Evolutionary conservation across 1,140 invertebrate genomes (phyloP).

Genomic region (Sitophilus oryzae): DNA sequence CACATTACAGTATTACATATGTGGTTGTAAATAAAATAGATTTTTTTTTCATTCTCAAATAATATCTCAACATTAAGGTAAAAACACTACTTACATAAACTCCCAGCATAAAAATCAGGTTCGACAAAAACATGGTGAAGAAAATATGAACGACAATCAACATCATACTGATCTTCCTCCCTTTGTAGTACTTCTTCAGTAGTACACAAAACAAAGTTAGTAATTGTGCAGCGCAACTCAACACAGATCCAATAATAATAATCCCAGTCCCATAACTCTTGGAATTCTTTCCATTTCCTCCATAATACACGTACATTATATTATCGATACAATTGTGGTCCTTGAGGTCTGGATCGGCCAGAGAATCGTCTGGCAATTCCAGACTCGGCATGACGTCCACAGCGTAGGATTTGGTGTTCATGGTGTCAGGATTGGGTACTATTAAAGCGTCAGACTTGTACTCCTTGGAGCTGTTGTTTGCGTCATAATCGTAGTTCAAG

Average conservation of each 20-base stretch:
- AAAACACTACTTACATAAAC: conserved; percentile 43
- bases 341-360: conserved; percentile 44
- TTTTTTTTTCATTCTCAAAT: no score
- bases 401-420: conserved; percentile 33
- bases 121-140: conserved; percentile 39
- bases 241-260: conserved; percentile 40
- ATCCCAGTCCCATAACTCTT: conserved; percentile 42
- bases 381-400: conserved; percentile 39
- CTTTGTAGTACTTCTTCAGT: conserved; percentile 38
- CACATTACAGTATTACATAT: no score
- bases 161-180: conserved; percentile 34
- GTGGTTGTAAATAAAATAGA: no score
- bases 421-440: conserved; percentile 39
- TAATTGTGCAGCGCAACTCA: conserved; percentile 42
- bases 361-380: conserved; percentile 40
- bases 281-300: conserved; percentile 39
- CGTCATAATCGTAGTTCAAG: conserved; percentile 33
- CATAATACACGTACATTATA: conserved; percentile 55
- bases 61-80: no score
- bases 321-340: conserved; percentile 53
- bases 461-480: not conserved
- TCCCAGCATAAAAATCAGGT: conserved; percentile 48
- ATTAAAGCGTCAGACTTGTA: conserved; percentile 37
- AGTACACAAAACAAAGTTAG: conserved; percentile 41
- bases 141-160: conserved; percentile 42